Evolutionary conservation across 2,113 vertebrate species (phyloP).

Genomic region (Python bivittatus): DNA sequence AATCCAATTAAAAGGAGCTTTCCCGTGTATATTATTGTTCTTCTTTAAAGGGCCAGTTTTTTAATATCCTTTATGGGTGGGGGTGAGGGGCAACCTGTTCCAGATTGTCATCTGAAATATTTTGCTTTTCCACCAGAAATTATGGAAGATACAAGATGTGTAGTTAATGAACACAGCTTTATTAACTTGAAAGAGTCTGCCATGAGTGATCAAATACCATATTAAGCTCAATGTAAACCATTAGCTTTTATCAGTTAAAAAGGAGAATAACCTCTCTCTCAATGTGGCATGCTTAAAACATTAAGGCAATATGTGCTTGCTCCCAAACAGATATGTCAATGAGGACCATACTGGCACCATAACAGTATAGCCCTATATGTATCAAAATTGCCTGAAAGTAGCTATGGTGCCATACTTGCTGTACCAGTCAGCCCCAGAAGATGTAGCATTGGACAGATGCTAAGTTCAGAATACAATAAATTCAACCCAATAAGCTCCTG

Average conservation of each 20-base stretch:
- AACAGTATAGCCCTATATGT: background rate
- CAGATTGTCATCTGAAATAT: background rate
- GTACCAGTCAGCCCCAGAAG: background rate
- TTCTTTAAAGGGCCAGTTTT: background rate
- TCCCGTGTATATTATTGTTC: background rate
- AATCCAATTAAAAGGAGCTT: background rate
- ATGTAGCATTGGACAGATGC: background rate
- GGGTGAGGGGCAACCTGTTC: background rate
- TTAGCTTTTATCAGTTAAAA: background rate
- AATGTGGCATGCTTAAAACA: background rate
- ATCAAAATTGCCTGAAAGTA: background rate
- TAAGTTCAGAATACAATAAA: background rate
- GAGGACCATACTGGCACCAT: background rate
- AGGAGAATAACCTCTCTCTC: background rate
- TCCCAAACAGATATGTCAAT: background rate
- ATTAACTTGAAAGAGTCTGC: background rate
- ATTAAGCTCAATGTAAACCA: background rate
- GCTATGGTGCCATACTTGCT: background rate
- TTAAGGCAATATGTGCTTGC: background rate
- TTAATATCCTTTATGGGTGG: background rate
- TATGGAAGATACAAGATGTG: background rate
- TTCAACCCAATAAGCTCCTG: background rate
- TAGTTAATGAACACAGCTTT: background rate
- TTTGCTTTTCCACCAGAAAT: background rate
- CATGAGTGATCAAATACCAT: background rate